Evolutionary conservation across 1,140 invertebrate species (phyloP).

Genomic region (Trichoplusia ni): DNA sequence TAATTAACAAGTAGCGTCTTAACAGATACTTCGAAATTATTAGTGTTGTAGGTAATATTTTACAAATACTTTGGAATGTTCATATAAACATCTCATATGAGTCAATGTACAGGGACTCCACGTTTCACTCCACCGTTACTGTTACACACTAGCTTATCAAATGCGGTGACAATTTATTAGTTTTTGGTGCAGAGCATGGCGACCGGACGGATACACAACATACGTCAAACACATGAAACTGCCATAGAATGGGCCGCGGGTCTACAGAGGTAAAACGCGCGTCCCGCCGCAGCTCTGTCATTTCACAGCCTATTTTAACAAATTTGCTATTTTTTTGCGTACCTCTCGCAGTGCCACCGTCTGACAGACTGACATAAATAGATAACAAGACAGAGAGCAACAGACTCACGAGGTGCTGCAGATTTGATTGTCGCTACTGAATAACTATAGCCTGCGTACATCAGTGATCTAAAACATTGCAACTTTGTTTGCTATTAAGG

Average conservation of each 20-base stretch:
- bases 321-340: constrained; percentile 76
- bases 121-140: constrained; percentile 20
- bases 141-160: constrained; percentile 19
- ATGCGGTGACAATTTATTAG: constrained; percentile 19
- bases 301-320: constrained; percentile 55
- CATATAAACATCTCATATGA: constrained; percentile 79
- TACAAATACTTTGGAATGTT: constrained; percentile 81
- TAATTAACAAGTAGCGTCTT: constrained; percentile 82
- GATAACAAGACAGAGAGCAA: constrained; percentile 34
- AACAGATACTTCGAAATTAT: constrained; percentile 81
- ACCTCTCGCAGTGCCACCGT: constrained; percentile 42
- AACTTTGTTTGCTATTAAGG: constrained; percentile 6
- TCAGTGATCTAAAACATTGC: constrained; percentile 20
- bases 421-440: constrained; percentile 24
- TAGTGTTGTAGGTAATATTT: constrained; percentile 79
- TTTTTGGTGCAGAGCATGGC: constrained; percentile 15
- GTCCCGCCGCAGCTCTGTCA: constrained; percentile 39
- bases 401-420: constrained; percentile 25
- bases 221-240: constrained; percentile 64
- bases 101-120: constrained; percentile 52
- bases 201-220: constrained; percentile 28
- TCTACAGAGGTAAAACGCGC: constrained; percentile 64
- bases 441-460: neutral
- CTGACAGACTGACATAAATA: constrained; percentile 2
- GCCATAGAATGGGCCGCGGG: constrained; percentile 46